A percentile compares a stretch with the other conserved stretches of the same genome.
phyloP scores from a whole-genome alignment of 2,113 vertebrate genomes.

The Leucopternis melanops region DNA sequence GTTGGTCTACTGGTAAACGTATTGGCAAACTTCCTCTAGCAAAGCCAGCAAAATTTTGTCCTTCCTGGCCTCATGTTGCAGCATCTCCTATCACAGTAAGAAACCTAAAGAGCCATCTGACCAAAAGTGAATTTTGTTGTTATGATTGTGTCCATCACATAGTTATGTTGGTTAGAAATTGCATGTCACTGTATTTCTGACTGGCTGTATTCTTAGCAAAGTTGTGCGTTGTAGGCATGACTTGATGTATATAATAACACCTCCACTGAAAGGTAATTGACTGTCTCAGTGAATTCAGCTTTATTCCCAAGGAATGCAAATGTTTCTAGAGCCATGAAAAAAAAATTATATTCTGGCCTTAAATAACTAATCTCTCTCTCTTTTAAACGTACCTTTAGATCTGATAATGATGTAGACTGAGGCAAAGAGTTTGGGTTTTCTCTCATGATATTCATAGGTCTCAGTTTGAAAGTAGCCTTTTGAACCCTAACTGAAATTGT shows the following conservation, averaged over 20 bases:
- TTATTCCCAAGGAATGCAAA: background rate
- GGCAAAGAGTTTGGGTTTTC: background rate
- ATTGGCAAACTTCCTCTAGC: background rate
- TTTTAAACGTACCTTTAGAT: background rate
- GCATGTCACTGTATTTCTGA: rapidly evolving
- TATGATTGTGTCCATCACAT: background rate
- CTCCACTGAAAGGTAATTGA: background rate
- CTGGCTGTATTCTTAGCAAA: background rate
- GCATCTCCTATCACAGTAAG: rapidly evolving
- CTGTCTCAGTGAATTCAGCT: background rate
- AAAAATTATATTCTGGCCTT: background rate
- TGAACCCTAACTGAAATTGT: background rate
- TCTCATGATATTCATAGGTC: background rate
- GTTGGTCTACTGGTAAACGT: background rate
- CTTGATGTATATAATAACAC: background rate
- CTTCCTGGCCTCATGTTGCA: background rate
- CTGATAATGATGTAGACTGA: background rate
- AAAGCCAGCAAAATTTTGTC: background rate
- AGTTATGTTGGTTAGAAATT: background rate
- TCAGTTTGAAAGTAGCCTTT: background rate
- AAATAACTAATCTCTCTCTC: background rate
- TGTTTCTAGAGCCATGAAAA: background rate
- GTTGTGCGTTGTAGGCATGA: background rate
- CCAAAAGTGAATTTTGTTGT: background rate
- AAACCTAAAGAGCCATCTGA: background rate